Conservation (phyloP, 1,140 invertebrate genomes). For the Drosophila yakuba region DNA sequence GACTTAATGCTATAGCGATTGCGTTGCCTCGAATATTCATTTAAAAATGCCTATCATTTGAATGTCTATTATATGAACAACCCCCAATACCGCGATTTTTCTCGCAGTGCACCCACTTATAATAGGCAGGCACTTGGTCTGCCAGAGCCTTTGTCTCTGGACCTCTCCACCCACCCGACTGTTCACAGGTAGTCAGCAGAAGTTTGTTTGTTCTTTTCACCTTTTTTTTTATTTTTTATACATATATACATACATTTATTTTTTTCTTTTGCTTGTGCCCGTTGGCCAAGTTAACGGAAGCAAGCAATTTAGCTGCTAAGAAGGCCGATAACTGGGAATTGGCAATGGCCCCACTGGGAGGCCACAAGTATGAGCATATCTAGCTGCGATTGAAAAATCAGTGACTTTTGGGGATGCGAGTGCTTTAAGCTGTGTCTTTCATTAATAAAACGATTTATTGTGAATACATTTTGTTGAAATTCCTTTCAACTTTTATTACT, state of each 20-base stretch:
- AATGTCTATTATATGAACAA: no score
- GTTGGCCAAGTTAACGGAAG: slow-evolving; percentile 77
- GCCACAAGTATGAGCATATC: slow-evolving; percentile 16
- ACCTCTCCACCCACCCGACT: slow-evolving; percentile 4
- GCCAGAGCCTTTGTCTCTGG: slow-evolving; percentile 63
- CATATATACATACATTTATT: neutral
- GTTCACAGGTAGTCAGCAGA: slow-evolving; percentile 65
- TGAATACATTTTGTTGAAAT: neutral
- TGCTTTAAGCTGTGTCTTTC: slow-evolving; percentile 11
- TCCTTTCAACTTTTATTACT: neutral
- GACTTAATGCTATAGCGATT: no score
- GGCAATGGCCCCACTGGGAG: slow-evolving; percentile 43
- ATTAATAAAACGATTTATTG: neutral
- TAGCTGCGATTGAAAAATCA: slow-evolving; percentile 56
- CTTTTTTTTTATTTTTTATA: slow-evolving; percentile 6
- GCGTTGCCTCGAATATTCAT: neutral
- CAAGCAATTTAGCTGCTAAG: slow-evolving; percentile 80
- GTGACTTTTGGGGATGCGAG: neutral
- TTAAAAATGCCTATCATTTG: neutral
- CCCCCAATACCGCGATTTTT: neutral
- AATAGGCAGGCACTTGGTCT: slow-evolving; percentile 63
- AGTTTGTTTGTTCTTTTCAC: slow-evolving; percentile 40
- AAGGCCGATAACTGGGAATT: slow-evolving; percentile 61
- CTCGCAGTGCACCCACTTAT: slow-evolving; percentile 38
- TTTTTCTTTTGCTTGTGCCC: slow-evolving; percentile 27